phyloP scores from a whole-genome alignment of 2,113 vertebrate genomes.

The Sinocyclocheilus maitianheensis region DNA sequence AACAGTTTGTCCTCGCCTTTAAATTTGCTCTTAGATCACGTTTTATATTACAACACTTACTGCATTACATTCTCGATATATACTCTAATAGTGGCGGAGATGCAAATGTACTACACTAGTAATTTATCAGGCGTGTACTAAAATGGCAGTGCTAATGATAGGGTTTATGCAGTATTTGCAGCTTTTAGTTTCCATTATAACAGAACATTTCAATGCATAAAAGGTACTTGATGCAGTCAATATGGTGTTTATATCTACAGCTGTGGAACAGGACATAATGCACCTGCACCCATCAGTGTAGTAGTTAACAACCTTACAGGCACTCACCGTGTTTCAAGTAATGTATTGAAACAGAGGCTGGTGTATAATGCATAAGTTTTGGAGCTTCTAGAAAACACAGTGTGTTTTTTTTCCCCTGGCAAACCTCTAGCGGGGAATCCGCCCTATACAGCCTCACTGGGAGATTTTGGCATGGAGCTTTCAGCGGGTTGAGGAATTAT shows the following conservation, averaged over 20 bases:
- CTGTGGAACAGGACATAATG: slow-evolving; percentile 17
- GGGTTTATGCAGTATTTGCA: slow-evolving; percentile 10
- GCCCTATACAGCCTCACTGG: background rate
- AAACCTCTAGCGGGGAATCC: background rate
- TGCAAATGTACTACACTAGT: slow-evolving; percentile 11
- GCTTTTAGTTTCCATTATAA: slow-evolving; percentile 28
- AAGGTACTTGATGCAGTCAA: slow-evolving; percentile 10
- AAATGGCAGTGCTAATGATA: slow-evolving; percentile 32
- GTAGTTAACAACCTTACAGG: background rate
- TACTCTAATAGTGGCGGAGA: background rate
- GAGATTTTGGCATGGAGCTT: background rate
- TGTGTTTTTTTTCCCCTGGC: background rate
- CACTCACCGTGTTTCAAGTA: background rate
- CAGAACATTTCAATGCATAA: slow-evolving; percentile 14
- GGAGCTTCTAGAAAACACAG: background rate
- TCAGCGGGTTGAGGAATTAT: background rate
- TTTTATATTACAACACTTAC: background rate
- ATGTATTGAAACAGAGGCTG: slow-evolving; percentile 6
- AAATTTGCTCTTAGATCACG: background rate
- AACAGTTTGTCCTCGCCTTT: background rate
- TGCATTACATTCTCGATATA: background rate
- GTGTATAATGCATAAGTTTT: background rate
- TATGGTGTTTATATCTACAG: slow-evolving; percentile 17
- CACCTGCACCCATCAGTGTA: slow-evolving; percentile 22
- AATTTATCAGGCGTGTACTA: background rate